phyloP scores from a whole-genome alignment of 2,113 vertebrate species.

The Engraulis encrasicolus region DNA sequence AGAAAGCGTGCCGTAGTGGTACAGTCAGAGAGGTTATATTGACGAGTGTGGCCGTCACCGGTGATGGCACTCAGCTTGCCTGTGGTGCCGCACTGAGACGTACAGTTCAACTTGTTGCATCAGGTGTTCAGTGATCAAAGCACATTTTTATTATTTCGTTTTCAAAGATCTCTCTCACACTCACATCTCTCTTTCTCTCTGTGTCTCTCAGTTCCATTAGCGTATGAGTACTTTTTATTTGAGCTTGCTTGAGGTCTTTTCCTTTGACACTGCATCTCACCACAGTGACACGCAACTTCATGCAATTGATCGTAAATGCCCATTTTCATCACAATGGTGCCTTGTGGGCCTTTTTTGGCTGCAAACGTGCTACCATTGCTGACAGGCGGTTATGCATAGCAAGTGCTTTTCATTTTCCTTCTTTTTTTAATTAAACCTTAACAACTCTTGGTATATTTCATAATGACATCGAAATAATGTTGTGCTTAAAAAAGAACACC shows the following conservation, averaged over 20 bases:
- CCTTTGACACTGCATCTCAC: not conserved
- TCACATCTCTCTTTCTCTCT: too few relatives aligned
- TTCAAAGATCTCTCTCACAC: not conserved
- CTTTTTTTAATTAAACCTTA: not conserved
- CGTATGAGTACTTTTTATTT: not conserved
- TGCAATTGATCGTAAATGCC: not conserved
- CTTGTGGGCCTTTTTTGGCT: not conserved
- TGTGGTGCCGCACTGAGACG: not conserved
- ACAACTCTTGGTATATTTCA: not conserved
- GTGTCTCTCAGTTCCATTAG: not conserved
- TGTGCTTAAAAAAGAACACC: not conserved
- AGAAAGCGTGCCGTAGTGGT: too few relatives aligned
- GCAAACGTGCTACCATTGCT: not conserved
- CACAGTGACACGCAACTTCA: not conserved
- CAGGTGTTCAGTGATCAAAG: not conserved
- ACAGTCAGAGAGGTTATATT: too few relatives aligned
- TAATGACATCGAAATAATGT: not conserved
- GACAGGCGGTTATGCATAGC: not conserved
- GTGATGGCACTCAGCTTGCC: not conserved
- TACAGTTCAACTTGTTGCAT: not conserved
- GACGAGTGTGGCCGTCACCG: too few relatives aligned
- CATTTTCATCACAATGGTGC: not conserved
- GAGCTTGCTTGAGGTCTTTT: not conserved
- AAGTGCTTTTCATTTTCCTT: not conserved
- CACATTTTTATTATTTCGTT: not conserved